Conservation (phyloP, 2,113 vertebrate species). For the Condylura cristata region DNA sequence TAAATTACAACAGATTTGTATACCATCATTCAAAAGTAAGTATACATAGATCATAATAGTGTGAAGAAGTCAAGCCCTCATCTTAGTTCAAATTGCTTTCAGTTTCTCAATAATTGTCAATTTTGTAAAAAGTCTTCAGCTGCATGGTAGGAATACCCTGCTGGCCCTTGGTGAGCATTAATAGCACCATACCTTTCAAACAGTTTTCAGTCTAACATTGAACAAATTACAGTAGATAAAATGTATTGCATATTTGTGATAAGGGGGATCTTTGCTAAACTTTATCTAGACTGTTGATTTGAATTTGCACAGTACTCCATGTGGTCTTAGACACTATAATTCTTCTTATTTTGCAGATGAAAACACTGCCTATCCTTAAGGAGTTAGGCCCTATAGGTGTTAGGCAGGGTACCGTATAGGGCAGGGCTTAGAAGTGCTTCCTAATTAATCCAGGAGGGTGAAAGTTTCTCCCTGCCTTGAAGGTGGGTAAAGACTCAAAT, state of each 20-base stretch:
- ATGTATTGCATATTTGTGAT: neutral
- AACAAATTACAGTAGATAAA: neutral
- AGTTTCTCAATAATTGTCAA: neutral
- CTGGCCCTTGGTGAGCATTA: neutral
- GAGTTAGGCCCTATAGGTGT: neutral
- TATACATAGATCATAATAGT: neutral
- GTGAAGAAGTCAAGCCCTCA: neutral
- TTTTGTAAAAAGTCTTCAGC: neutral
- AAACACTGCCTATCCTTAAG: neutral
- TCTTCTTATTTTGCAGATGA: neutral
- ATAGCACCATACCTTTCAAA: neutral
- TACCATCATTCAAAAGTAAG: neutral
- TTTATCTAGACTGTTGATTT: neutral
- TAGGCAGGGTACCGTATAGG: neutral
- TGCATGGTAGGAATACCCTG: neutral
- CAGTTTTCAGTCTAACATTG: neutral
- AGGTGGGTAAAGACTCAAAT: neutral
- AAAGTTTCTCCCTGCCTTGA: neutral
- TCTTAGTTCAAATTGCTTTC: neutral
- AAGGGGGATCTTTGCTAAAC: neutral
- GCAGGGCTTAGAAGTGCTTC: neutral
- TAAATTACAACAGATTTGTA: neutral
- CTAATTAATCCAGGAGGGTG: neutral
- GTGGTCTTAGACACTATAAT: neutral
- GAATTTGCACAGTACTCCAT: neutral